Evolutionary conservation across 2,797 vertebrate genomes (phyloP).

Genomic region (Heterohyrax brucei): DNA sequence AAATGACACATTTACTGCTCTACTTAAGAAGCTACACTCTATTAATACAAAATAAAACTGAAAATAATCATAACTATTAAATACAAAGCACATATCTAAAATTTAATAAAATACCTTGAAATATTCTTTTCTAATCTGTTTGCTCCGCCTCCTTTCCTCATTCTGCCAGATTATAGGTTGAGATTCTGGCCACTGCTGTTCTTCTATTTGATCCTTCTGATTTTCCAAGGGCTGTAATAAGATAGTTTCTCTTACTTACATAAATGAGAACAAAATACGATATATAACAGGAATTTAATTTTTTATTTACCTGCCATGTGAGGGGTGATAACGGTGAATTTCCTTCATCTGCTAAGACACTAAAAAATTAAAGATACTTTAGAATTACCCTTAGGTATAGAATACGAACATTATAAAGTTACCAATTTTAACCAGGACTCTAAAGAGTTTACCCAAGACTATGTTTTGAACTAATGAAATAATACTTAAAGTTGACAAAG

Average conservation of each 20-base stretch:
- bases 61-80: constrained; percentile 55
- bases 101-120: constrained; percentile 93
- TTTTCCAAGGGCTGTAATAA: constrained; percentile 90
- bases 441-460: constrained; percentile 36
- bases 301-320: constrained; percentile 94
- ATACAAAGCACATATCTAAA: constrained; percentile 51
- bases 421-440: background rate
- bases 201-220: constrained; percentile 92
- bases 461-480: constrained; percentile 52
- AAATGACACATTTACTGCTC: constrained; percentile 51
- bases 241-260: constrained; percentile 75
- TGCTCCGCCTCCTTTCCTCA: constrained; percentile 96
- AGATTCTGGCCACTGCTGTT: constrained; percentile 95
- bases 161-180: constrained; percentile 96
- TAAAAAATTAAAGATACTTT: constrained; percentile 88
- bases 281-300: constrained; percentile 33
- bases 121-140: constrained; percentile 98
- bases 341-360: constrained; percentile 95
- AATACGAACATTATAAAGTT: constrained; percentile 39
- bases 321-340: constrained; percentile 93
- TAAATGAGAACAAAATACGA: constrained; percentile 55
- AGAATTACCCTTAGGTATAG: constrained; percentile 26
- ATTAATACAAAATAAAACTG: constrained; percentile 60
- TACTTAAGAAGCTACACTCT: constrained; percentile 36
- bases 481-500: constrained; percentile 63